Percentiles rank a stretch among this genome's conserved stretches.
Conservation (phyloP, 2,797 vertebrate genomes). For the Perodicticus potto region DNA sequence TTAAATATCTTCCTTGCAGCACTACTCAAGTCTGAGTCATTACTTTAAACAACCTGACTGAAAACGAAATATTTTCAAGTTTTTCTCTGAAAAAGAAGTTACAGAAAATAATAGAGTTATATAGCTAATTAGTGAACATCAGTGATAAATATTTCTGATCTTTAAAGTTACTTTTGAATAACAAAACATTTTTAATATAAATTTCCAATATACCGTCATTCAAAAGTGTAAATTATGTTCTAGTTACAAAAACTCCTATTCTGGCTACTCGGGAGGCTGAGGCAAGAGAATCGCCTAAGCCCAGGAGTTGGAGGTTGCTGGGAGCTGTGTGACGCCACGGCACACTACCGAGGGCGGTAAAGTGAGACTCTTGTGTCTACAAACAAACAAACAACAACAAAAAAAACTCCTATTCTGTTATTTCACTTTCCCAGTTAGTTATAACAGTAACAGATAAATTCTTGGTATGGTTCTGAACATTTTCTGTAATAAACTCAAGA, state of each 20-base stretch:
- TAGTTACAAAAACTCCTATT: slow-evolving; percentile 20
- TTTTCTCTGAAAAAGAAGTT: slow-evolving; percentile 1
- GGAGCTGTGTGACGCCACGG: too few species aligned
- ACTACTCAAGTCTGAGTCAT: slow-evolving; percentile 10
- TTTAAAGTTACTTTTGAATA: slow-evolving; percentile 42
- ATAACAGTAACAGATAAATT: background rate
- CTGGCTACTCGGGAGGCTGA: too few species aligned
- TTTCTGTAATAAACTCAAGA: slow-evolving; percentile 45
- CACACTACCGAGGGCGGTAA: too few species aligned
- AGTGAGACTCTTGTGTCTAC: too few species aligned
- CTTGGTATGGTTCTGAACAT: slow-evolving; percentile 38
- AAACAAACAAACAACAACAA: too few species aligned
- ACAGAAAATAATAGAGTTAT: slow-evolving; percentile 14
- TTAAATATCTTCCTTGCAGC: background rate
- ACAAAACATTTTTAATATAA: slow-evolving; percentile 28
- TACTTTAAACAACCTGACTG: slow-evolving; percentile 54
- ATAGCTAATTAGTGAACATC: slow-evolving; percentile 44
- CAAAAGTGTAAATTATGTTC: slow-evolving; percentile 17
- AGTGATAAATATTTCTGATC: slow-evolving; percentile 33
- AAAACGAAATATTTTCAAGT: slow-evolving; percentile 58
- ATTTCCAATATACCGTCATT: slow-evolving; percentile 29
- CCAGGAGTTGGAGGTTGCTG: too few species aligned
- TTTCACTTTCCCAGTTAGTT: background rate
- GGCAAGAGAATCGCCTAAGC: too few species aligned
- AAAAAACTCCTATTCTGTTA: background rate